Percentiles rank a stretch among this genome's conserved stretches.
These are phyloP conservation scores for Tenthredo scrophulariae DNA, from an alignment of 2,888 invertebrate species.

Conservation along the genomic window DNA sequence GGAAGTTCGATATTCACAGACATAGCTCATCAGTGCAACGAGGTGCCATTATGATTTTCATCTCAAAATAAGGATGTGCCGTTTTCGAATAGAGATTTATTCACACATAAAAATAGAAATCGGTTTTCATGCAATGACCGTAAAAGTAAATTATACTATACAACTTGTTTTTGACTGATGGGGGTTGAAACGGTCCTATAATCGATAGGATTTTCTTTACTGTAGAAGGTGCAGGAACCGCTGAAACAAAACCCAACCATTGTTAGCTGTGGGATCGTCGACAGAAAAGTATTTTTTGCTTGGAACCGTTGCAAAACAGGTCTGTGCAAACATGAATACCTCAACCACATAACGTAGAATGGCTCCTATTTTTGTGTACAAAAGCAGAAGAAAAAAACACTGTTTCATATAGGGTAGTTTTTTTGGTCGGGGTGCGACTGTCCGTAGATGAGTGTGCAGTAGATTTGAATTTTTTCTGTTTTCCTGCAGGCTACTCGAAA, in stretches of 20 bases:
- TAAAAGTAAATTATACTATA: background rate
- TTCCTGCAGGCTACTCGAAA: background rate
- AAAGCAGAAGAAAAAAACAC: background rate
- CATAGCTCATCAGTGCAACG: background rate
- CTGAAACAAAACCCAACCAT: background rate
- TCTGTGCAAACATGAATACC: background rate
- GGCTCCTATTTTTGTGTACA: background rate
- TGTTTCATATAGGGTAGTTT: background rate
- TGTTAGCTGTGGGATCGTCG: background rate
- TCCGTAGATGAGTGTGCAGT: background rate
- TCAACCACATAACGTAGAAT: background rate
- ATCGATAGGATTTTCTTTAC: constrained; percentile 4
- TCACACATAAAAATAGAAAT: background rate
- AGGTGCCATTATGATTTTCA: background rate
- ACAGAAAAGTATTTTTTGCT: background rate
- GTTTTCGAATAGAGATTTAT: background rate
- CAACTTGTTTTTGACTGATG: background rate
- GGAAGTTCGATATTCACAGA: background rate
- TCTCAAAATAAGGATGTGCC: background rate
- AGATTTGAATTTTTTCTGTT: background rate
- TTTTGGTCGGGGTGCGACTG: background rate
- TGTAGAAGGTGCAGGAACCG: background rate
- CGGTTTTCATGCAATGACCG: background rate
- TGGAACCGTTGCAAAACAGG: constrained; percentile 4
- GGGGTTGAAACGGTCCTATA: background rate